Evolutionary conservation across 2,113 vertebrate genomes (phyloP), one percentile per base, ranked within the genome.

Genomic region (Chlamydotis undulata): DNA sequence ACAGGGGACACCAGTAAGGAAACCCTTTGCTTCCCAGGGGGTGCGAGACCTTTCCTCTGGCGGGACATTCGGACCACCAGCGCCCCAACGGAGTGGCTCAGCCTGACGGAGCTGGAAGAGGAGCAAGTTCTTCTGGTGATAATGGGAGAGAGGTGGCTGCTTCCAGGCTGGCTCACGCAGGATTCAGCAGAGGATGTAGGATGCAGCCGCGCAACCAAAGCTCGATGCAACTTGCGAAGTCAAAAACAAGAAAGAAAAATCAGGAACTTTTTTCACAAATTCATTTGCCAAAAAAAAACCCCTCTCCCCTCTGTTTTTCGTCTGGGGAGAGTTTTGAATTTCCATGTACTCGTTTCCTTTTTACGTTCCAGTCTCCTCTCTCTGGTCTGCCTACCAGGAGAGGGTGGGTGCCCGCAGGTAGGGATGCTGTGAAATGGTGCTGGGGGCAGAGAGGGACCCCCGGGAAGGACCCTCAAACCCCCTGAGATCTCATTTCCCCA

Each of bases 341-440:
- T 93, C 77, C 68, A 21, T 67, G 45, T 43, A 22, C n/a, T 86
- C 12, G 4, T 70, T 94, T 91, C 81, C 69, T 61, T 83, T 60
- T 13, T 43, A 39, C 78, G 28, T 82, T 87, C 74, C 93, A 49
- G 65, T 10, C 73, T 61, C 84, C 35, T 83, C 53, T 69, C 59
- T 31, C 68, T 0, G 0, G 33, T 49, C 56, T 29, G 52, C 4
- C 4, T 56, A 4, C 33, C 22, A 9, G n/a, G 35, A 47, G 35
- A 29, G 9, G 15, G 57, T 11, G 19, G 74, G 3, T 43, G 43
- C 49, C 24, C 1, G 0, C 0, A 16, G 47, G 17, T 12, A 18
- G 14, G 6, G 25, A 11, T n/a, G 74, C 59, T 64, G 49, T 24
- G 26, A 52, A 50, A 63, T 5, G 22, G 31, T 29, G 35, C 12